phyloP scores from a whole-genome alignment of 1,140 invertebrate genomes.

The Bombus ignitus region DNA sequence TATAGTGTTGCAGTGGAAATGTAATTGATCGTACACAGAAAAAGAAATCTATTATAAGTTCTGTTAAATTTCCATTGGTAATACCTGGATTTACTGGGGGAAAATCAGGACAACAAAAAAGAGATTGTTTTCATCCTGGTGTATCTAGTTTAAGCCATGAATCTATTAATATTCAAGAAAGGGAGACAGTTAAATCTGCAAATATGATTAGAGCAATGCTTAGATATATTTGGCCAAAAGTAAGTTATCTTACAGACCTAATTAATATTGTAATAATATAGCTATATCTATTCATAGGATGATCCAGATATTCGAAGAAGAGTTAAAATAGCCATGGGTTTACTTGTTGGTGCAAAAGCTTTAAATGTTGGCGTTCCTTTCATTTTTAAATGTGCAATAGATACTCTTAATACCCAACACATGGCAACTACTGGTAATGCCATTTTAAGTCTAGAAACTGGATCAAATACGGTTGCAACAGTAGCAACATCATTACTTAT shows the following conservation, averaged over 20 bases:
- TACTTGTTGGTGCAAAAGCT: conserved; percentile 92
- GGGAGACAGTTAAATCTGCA: conserved; percentile 85
- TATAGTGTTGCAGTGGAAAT: conserved; percentile 79
- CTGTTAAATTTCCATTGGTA: conserved; percentile 71
- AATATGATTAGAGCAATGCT: conserved; percentile 95
- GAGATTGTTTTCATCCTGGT: conserved; percentile 96
- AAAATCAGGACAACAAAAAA: conserved; percentile 85
- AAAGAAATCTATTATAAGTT: conserved; percentile 76
- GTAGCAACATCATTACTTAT: conserved; percentile 91
- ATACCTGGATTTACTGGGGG: conserved; percentile 76
- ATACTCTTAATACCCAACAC: conserved; percentile 90
- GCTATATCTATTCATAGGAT: conserved; percentile 83
- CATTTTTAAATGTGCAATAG: conserved; percentile 96
- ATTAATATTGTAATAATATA: conserved; percentile 10
- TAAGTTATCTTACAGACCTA: conserved; percentile 73
- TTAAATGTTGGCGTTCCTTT: conserved; percentile 98
- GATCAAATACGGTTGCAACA: conserved; percentile 88
- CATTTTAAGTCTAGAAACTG: conserved; percentile 86
- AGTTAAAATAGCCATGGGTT: conserved; percentile 92
- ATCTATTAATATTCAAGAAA: conserved; percentile 84
- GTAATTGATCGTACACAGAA: conserved; percentile 78
- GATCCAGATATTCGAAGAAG: conserved; percentile 90
- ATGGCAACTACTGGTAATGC: conserved; percentile 80
- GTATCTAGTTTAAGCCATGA: conserved; percentile 87
- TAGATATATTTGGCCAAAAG: conserved; percentile 97